Conservation (phyloP, 2,113 vertebrate genomes). For the Australoheros scitulus region DNA sequence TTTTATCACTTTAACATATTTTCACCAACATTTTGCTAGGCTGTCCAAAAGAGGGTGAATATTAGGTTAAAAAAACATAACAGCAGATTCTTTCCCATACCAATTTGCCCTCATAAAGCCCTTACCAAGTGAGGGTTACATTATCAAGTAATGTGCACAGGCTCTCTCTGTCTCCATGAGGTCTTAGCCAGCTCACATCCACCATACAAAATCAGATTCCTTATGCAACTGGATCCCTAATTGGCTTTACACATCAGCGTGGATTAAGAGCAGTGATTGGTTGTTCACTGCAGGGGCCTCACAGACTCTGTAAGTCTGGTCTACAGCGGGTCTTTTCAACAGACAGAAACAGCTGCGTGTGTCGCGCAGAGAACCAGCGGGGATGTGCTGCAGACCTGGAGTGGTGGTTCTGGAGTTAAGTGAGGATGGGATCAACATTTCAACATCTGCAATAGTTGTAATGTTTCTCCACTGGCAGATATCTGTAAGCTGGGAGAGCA, state of each 20-base stretch:
- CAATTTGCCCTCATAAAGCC: slow-evolving; percentile 67
- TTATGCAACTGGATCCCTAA: slow-evolving; percentile 77
- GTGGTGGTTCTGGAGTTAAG: slow-evolving; percentile 71
- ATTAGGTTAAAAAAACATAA: neutral
- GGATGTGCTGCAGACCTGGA: slow-evolving; percentile 68
- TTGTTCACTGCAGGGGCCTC: slow-evolving; percentile 55
- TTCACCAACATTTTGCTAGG: neutral
- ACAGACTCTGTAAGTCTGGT: slow-evolving; percentile 1
- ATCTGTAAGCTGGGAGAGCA: slow-evolving; percentile 76
- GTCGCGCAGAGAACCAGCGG: slow-evolving; percentile 42
- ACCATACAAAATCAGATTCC: slow-evolving; percentile 75
- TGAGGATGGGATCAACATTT: slow-evolving; percentile 83
- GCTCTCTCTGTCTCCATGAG: slow-evolving; percentile 56
- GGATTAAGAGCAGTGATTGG: slow-evolving; percentile 70
- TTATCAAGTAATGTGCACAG: slow-evolving; percentile 46
- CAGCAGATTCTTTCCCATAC: slow-evolving; percentile 20
- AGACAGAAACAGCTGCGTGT: slow-evolving; percentile 79
- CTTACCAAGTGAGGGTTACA: slow-evolving; percentile 30
- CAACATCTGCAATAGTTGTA: slow-evolving; percentile 86
- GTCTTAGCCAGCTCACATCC: slow-evolving; percentile 62
- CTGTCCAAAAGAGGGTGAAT: slow-evolving; percentile 2
- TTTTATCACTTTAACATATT: neutral
- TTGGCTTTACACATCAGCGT: slow-evolving; percentile 77
- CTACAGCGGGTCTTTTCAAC: slow-evolving; percentile 40
- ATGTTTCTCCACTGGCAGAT: slow-evolving; percentile 79